Evolutionary conservation across 2,113 vertebrate species (phyloP), one percentile per base, ranked within the genome.

Genomic region (Syngnathus floridae): DNA sequence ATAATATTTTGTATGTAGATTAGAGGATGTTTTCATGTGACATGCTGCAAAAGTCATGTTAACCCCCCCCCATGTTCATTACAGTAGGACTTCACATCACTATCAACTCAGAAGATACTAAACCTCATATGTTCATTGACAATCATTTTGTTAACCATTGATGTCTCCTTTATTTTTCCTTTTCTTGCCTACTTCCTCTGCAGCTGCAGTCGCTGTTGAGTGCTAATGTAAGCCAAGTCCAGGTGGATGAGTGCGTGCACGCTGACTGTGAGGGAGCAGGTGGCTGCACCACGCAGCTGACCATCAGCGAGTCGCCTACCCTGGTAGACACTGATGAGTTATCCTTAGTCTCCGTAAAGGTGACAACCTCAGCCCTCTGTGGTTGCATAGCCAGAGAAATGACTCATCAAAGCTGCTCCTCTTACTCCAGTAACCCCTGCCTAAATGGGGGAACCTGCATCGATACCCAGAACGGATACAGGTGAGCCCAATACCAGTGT

Each of bases 391-490:
- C 86, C 11, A 80, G 90, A 16, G 90, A 92, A 13, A 76, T 86
- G 65, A 71, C 80, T 36, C 92, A 91, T 76, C 91, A 71, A 48
- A 60, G 84, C 7, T 96, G 93, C 79, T 85, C 89, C 21, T 88
- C 90, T 52, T 92, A 94, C 75, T 65, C 88, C 3, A 73, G 1
- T 3, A 92, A 83, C 82, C 93, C 94, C 51, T 95, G 93, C 69
- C 87, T 91, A 65, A 93, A 93, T 4, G 93, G 92, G 19, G 94
- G 94, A 19, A 73, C 86, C 2, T 96, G 93, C 45, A 7, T 88
- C 0, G 90, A 94, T 86, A 91, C 90, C 1, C 80, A 82, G 7
- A 91, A 81, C 0, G 93, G 93, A 48, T 94, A 93, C 92, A 94
- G 93, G 94, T 96, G 77, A 89, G 91, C 59, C 22, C 6, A 49